Conservation (phyloP, 2,797 vertebrate species). For the Macroramphosus scolopax region DNA sequence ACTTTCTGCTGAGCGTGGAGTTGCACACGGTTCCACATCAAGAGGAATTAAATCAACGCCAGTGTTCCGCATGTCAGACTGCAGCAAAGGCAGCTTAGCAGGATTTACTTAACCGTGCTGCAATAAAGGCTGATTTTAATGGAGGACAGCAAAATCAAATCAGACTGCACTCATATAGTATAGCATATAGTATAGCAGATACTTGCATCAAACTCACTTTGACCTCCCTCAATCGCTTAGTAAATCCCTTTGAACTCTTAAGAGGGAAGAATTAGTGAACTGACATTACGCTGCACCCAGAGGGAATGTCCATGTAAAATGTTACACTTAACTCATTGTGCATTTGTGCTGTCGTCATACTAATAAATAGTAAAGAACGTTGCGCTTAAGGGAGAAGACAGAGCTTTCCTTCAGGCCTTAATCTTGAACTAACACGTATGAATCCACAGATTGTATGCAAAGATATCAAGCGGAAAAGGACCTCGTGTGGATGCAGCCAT, state of each 20-base stretch:
- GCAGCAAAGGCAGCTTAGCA: slow-evolving; percentile 51
- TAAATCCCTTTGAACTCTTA: slow-evolving; percentile 11
- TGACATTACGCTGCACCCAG: slow-evolving; percentile 25
- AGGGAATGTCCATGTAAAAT: slow-evolving; percentile 20
- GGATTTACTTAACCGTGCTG: slow-evolving; percentile 41
- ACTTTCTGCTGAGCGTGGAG: slow-evolving; percentile 70
- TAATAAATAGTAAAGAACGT: too few species aligned
- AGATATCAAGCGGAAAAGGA: too few species aligned
- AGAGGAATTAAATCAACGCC: slow-evolving; percentile 66
- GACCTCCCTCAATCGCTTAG: not conserved
- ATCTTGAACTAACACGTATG: too few species aligned
- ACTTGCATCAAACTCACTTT: slow-evolving; percentile 3
- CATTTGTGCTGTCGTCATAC: slow-evolving; percentile 11
- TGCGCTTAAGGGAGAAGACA: too few species aligned
- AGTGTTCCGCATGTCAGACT: slow-evolving; percentile 53
- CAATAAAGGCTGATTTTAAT: slow-evolving; percentile 45
- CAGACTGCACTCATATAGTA: not conserved
- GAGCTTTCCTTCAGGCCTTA: too few species aligned
- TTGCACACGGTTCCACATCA: slow-evolving; percentile 68
- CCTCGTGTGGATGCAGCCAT: too few species aligned
- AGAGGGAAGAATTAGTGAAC: slow-evolving; percentile 19
- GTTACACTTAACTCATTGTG: slow-evolving; percentile 12
- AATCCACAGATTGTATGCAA: too few species aligned
- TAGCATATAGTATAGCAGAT: slow-evolving; percentile 7
- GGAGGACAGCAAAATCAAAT: slow-evolving; percentile 32